A percentile compares a stretch with the other conserved stretches of the same genome.
These are phyloP conservation scores for Phortica magna DNA, from an alignment of 2,888 invertebrate genomes.

Conservation along the genomic window DNA sequence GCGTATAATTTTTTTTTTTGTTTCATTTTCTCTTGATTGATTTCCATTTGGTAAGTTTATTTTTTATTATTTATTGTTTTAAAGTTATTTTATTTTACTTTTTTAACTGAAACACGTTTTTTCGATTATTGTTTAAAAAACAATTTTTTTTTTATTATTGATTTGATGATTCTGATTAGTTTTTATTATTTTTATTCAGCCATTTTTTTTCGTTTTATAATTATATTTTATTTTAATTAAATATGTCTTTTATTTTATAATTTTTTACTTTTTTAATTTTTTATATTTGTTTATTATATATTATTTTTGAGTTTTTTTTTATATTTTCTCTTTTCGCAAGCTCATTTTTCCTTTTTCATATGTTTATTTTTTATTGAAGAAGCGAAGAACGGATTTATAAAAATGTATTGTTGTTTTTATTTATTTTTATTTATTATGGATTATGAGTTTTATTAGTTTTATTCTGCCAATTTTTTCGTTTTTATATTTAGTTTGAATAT, in stretches of 20 bases:
- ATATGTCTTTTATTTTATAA: conserved; percentile 18
- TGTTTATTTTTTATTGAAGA: no score
- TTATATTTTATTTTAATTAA: conserved; percentile 29
- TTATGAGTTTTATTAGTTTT: no score
- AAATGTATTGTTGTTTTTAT: no score
- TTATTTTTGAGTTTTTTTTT: conserved; percentile 23
- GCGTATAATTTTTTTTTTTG: not conserved
- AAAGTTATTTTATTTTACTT: conserved; percentile 1
- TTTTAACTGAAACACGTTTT: conserved; percentile 38
- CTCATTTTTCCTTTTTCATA: no score
- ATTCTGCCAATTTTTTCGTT: no score
- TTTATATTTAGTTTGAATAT: no score
- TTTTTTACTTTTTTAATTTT: conserved; percentile 15
- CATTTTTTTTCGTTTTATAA: no score
- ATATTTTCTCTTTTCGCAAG: no score
- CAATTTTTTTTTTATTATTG: conserved; percentile 25
- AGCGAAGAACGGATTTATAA: no score
- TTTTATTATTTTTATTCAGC: no score
- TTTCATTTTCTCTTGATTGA: conserved; percentile 25
- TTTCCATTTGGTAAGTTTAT: conserved; percentile 19
- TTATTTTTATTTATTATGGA: no score
- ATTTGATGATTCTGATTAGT: not conserved
- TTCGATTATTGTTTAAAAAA: not conserved
- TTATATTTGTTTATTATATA: not conserved
- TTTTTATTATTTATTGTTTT: not conserved